Conservation (phyloP, 1,140 invertebrate genomes). For the Ericerus pela region DNA sequence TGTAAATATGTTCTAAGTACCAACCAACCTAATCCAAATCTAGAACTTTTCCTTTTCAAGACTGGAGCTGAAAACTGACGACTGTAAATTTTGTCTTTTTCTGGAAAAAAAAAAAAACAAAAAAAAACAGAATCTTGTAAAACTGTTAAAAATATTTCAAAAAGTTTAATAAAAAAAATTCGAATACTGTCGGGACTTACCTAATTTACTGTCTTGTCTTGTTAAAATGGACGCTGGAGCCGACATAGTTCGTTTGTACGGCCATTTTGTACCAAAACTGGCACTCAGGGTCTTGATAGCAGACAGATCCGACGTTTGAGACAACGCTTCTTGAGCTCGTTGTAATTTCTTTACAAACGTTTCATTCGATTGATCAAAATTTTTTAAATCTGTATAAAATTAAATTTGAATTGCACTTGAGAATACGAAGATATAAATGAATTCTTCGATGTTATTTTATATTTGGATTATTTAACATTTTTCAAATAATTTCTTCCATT, state of each 20-base stretch:
- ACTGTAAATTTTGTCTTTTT: conserved; percentile 69
- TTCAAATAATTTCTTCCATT: too few relatives aligned
- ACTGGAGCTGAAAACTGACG: conserved; percentile 78
- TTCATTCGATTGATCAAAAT: conserved; percentile 79
- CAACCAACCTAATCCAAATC: conserved; percentile 79
- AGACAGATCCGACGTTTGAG: conserved; percentile 42
- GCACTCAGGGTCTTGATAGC: conserved; percentile 68
- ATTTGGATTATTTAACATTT: too few relatives aligned
- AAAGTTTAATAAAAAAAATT: background rate
- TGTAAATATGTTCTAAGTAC: too few relatives aligned
- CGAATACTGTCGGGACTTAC: conserved; percentile 32
- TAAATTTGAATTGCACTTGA: too few relatives aligned
- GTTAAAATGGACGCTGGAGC: conserved; percentile 68
- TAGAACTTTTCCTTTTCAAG: conserved; percentile 76
- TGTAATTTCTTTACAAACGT: conserved; percentile 73
- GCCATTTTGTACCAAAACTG: conserved; percentile 83
- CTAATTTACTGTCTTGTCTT: conserved; percentile 57
- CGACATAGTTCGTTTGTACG: conserved; percentile 86
- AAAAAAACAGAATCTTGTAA: background rate
- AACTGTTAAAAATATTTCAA: too few relatives aligned
- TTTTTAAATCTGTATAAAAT: conserved; percentile 56
- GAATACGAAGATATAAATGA: too few relatives aligned
- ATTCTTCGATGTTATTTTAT: too few relatives aligned
- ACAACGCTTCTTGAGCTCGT: conserved; percentile 77
- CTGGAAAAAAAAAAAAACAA: background rate